Base-by-base conservation (phyloP, 2,888 invertebrate species). In the Pediacus dermestoides region DNA sequence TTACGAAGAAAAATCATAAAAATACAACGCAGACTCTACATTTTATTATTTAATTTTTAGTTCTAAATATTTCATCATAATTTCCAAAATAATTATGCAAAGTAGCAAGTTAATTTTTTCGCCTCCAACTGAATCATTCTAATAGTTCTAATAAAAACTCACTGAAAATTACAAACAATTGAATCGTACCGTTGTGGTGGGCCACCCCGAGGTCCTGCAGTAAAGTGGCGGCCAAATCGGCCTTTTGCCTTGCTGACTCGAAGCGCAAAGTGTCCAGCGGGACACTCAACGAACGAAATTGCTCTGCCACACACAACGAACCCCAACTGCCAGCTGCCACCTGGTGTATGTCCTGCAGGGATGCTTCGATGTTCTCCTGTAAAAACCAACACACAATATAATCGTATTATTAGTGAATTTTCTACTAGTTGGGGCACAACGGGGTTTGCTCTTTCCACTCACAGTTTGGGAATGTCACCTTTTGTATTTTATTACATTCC, bases 201-300 rank as follows among this genome's bases (percentile, higher is more conserved):
- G 75, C 72, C 22, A 78, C 72, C 32, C 85, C 86, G 16, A 88
- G 75, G 61, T 86, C 85, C 57, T 83, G 81, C 2, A 89, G 70
- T 44, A 88, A 73, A 46, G 80, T 78, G 27, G 88, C 86, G 2
- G 87, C 82, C 53, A 88, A 75, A 63, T 88, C 88, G 25, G 85
- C 82, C 58, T 88, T 83, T 60, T 88, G 85, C 46, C 85, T 74
- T 10, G 84, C 81, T 7, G 81, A 76, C 61, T 87, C 85, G 74
- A 83, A 88, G 27, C 84, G 74, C 27, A 76, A 71, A 1, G 86
- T 79, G 63, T 82, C 78, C 50, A 87, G 68, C 16, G 83, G 81
- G 18, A 85, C 80, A 42, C 78, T 76, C 44, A 87, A 73, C 10
- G 83, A 75, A 34, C 80, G 79, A 70, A 79, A 85, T 12, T 76